Evolutionary conservation across 64 coral and sea anemone species (phyloP), one percentile per base, ranked within the genome.

Genomic region (Stichodactyla helianthus): DNA sequence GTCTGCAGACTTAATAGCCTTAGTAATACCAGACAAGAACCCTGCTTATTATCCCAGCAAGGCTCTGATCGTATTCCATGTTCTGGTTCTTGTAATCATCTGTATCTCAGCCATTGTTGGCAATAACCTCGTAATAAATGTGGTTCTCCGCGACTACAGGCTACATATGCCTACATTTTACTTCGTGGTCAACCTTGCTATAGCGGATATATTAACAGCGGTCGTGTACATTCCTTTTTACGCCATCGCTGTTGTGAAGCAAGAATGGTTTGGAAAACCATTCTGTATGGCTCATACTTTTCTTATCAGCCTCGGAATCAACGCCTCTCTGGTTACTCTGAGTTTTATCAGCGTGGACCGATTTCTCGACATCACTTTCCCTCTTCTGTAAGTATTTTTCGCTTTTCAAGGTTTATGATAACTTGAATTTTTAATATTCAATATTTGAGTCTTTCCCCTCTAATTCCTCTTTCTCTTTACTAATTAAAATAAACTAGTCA

Each of bases 161-260:
- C 83, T 99, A 4, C 97, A 92, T 54, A 89, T 88, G 51, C 93
- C 93, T 14, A 99, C 97, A 5, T 95, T 92, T n/a, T 95, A 92
- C 63, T 95, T 99, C 79, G 82, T 99, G 0, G 77, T 92, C 22
- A 99, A 94, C 56, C 82, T 99, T 17, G 90, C 93, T 7, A 76
- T 63, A 8, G 93, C 97, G 0, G 97, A 99, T 86, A 80, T 99
- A 15, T 68, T 99, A 26, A 86, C 86, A 5, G 93, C 92, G 6
- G 74, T 76, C 7, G 31, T 93, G 19, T 93, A 95, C 13, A 88
- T 90, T 22, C 97, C 97, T 7, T 95, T 99, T 80, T 99, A 93
- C 60, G 82, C 77, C 15, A 85, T 81, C 11, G 55, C 94, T 35
- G 85, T 89, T 16, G 55, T 97, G 1, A 84, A 92, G 7, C 88